Percentiles rank a stretch among this genome's conserved stretches.
These are phyloP conservation scores for Ectropis crepuscularia DNA, from an alignment of 2,888 invertebrate species.

Conservation along the genomic window DNA sequence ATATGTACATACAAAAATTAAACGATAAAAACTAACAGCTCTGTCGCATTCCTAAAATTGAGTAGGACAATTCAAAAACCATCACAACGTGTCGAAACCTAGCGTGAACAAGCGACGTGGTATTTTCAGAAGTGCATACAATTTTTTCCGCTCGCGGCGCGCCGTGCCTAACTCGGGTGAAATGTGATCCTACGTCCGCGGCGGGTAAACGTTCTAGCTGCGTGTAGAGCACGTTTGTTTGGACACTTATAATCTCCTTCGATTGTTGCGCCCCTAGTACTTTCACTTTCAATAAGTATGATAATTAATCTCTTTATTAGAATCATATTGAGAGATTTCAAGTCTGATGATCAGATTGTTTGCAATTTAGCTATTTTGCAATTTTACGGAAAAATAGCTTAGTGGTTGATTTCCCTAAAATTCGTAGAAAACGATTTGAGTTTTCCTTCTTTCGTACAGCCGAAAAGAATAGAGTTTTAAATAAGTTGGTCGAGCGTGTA, in stretches of 20 bases:
- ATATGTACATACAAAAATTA: no score
- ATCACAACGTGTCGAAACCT: not conserved
- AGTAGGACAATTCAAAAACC: not conserved
- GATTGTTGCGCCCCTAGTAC: not conserved
- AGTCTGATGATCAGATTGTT: no score
- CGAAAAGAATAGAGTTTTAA: no score
- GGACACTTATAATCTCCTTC: not conserved
- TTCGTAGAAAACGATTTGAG: no score
- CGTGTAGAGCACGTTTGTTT: constrained; percentile 4
- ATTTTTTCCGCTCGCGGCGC: not conserved
- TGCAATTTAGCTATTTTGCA: no score
- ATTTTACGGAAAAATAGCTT: no score
- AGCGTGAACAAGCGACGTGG: not conserved
- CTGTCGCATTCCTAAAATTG: not conserved
- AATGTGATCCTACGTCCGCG: constrained; percentile 5
- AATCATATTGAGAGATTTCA: no score
- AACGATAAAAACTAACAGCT: no score
- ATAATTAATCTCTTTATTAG: no score
- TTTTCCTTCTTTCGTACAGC: no score
- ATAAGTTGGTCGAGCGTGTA: no score
- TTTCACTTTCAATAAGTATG: not conserved
- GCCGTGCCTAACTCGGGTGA: constrained; percentile 10
- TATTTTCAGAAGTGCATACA: constrained; percentile 3
- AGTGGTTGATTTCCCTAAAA: no score
- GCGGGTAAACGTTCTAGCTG: constrained; percentile 4